Evolutionary conservation across 92 coral and sea anemone species (phyloP).

Genomic region (Palythoa grandis): DNA sequence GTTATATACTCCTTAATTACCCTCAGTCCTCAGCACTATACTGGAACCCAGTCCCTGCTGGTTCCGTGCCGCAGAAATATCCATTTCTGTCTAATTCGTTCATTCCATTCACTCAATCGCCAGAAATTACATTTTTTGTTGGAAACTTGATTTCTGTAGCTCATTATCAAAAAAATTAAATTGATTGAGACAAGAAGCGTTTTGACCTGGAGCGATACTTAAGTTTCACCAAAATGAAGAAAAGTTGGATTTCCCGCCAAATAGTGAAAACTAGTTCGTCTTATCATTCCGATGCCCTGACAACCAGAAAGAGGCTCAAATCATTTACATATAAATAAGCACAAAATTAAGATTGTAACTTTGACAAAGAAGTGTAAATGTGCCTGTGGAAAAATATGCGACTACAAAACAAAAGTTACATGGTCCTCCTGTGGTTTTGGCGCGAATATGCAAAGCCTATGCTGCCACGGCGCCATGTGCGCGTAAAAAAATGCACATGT

Average conservation of each 20-base stretch:
- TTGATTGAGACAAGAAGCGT: background rate
- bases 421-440: too few species aligned
- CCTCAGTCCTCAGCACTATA: too few species aligned
- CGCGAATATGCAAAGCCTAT: background rate
- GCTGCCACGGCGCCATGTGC: conserved; percentile 16
- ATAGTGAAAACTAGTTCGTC: background rate
- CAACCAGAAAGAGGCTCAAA: conserved; percentile 11
- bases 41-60: too few species aligned
- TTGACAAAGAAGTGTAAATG: background rate
- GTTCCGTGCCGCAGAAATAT: too few species aligned
- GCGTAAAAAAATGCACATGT: background rate
- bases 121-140: too few species aligned
- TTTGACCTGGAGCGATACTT: background rate
- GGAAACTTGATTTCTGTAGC: conserved; percentile 18
- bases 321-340: background rate
- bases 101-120: too few species aligned
- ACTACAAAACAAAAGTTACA: too few species aligned
- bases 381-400: conserved; percentile 7
- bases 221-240: conserved; percentile 13
- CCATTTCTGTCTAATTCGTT: too few species aligned
- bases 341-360: background rate
- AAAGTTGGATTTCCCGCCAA: conserved; percentile 24
- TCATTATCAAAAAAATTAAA: background rate
- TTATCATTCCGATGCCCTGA: conserved; percentile 18
- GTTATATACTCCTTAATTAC: too few species aligned